Evolutionary conservation across 1,140 invertebrate species (phyloP).

Genomic region (Uloborus diversus): DNA sequence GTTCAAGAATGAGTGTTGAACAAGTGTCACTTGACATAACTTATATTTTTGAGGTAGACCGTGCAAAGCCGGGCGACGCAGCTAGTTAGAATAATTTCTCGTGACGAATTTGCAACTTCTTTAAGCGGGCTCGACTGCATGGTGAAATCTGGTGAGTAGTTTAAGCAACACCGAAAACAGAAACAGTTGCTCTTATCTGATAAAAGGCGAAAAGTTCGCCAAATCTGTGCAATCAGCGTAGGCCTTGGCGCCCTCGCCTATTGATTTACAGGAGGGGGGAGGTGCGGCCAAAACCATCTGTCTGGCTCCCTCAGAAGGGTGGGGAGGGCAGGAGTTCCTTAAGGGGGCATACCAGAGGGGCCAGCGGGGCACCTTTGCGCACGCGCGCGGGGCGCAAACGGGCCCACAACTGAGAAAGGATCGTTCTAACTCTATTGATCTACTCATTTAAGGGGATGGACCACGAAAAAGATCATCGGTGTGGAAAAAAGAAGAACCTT

Average conservation of each 20-base stretch:
- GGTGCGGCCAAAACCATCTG: slow-evolving; percentile 54
- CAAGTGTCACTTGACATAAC: too few species aligned
- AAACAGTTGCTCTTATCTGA: too few species aligned
- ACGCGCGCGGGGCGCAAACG: not conserved
- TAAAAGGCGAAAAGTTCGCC: slow-evolving; percentile 27
- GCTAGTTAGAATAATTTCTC: too few species aligned
- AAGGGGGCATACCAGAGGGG: slow-evolving; percentile 29
- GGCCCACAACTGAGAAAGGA: not conserved
- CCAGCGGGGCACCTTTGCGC: slow-evolving; percentile 25
- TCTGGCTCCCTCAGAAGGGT: slow-evolving; percentile 34
- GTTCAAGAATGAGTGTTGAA: too few species aligned
- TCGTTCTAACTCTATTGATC: slow-evolving; percentile 46
- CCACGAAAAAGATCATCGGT: not conserved
- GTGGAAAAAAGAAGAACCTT: slow-evolving; percentile 6
- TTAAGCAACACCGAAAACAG: too few species aligned
- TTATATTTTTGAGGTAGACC: too few species aligned
- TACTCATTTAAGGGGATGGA: slow-evolving; percentile 45
- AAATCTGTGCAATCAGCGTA: not conserved
- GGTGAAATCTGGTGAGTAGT: too few species aligned
- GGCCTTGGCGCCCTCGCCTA: slow-evolving; percentile 17
- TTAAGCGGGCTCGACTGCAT: too few species aligned
- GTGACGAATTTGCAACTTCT: too few species aligned
- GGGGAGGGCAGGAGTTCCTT: slow-evolving; percentile 41
- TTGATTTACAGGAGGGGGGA: slow-evolving; percentile 45
- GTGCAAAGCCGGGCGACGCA: too few species aligned